phyloP scores from a whole-genome alignment of 2,113 vertebrate genomes.

The Myxocyprinus asiaticus region DNA sequence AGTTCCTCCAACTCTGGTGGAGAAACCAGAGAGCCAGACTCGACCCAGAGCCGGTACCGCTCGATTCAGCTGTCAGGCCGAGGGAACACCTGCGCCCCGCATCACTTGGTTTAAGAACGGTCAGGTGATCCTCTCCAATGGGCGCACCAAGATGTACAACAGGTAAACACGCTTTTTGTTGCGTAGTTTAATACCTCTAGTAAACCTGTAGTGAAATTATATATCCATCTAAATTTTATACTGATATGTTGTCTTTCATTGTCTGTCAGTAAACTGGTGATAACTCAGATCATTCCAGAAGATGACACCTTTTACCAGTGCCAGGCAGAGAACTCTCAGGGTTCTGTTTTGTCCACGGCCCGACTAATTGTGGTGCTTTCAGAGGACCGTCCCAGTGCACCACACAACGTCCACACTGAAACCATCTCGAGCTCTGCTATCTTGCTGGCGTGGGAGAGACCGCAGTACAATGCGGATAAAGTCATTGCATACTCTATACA shows the following conservation, averaged over 20 bases:
- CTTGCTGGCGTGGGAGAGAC: slow-evolving; percentile 93
- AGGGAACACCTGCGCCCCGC: slow-evolving; percentile 86
- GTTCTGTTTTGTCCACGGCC: slow-evolving; percentile 85
- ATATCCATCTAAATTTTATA: too few relatives aligned
- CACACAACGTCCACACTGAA: slow-evolving; percentile 88
- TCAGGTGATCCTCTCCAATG: slow-evolving; percentile 88
- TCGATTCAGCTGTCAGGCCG: slow-evolving; percentile 92
- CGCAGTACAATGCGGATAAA: slow-evolving; percentile 92
- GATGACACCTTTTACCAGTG: slow-evolving; percentile 98
- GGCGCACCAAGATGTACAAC: slow-evolving; percentile 97
- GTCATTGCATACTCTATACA: slow-evolving; percentile 98
- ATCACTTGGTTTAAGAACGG: slow-evolving; percentile 96
- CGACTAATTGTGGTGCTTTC: slow-evolving; percentile 95
- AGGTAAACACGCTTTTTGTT: slow-evolving; percentile 71
- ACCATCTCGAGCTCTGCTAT: slow-evolving; percentile 98
- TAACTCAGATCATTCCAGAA: slow-evolving; percentile 97
- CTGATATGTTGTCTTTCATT: background rate
- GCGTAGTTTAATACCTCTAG: too few relatives aligned
- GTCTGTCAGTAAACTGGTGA: slow-evolving; percentile 89
- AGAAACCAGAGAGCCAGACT: slow-evolving; percentile 93
- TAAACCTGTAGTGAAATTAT: too few relatives aligned
- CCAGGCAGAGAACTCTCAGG: slow-evolving; percentile 89
- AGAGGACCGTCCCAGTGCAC: slow-evolving; percentile 93
- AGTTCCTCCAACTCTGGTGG: slow-evolving; percentile 91
- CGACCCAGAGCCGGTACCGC: slow-evolving; percentile 94